These are phyloP conservation scores for Takifugu bimaculatus DNA, from an alignment of 2,113 vertebrate genomes.

Conservation along the genomic window DNA sequence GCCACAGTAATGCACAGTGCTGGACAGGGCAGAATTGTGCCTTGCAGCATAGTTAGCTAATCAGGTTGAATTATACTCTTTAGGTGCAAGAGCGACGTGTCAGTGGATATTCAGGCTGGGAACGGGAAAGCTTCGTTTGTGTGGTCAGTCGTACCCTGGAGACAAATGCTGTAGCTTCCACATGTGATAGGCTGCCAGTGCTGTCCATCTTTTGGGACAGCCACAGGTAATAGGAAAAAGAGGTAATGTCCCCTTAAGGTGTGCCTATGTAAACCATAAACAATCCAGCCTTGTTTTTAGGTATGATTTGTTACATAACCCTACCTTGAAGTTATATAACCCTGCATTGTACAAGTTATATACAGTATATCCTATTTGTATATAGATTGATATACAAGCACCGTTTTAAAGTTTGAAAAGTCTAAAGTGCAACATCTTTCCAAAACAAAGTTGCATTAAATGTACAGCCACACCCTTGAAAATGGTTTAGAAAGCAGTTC, in stretches of 20 bases:
- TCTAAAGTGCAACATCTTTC: background rate
- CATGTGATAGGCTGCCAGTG: conserved; percentile 41
- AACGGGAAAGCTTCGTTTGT: conserved; percentile 45
- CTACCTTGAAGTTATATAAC: no score
- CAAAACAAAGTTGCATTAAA: conserved; percentile 2
- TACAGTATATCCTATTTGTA: background rate
- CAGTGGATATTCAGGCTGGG: conserved; percentile 66
- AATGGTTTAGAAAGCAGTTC: conserved; percentile 16
- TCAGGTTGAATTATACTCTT: conserved; percentile 76
- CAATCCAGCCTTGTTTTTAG: background rate
- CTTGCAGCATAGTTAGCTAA: conserved; percentile 75
- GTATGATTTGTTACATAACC: conserved; percentile 10
- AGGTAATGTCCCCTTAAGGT: conserved; percentile 9
- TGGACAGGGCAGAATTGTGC: conserved; percentile 76
- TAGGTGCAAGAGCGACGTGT: conserved; percentile 55
- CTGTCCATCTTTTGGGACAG: conserved; percentile 44
- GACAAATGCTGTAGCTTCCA: conserved; percentile 61
- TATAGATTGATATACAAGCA: background rate
- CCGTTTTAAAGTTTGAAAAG: conserved; percentile 12
- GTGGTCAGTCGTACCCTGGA: conserved; percentile 66
- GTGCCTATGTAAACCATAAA: background rate
- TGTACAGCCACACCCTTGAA: conserved; percentile 20
- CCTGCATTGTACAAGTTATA: no score
- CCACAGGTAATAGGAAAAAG: conserved; percentile 50
- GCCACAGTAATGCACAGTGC: conserved; percentile 66